A percentile compares a stretch with the other conserved stretches of the same genome.
Evolutionary conservation across 2,113 vertebrate species (phyloP).

Genomic region (Capra hircus): DNA sequence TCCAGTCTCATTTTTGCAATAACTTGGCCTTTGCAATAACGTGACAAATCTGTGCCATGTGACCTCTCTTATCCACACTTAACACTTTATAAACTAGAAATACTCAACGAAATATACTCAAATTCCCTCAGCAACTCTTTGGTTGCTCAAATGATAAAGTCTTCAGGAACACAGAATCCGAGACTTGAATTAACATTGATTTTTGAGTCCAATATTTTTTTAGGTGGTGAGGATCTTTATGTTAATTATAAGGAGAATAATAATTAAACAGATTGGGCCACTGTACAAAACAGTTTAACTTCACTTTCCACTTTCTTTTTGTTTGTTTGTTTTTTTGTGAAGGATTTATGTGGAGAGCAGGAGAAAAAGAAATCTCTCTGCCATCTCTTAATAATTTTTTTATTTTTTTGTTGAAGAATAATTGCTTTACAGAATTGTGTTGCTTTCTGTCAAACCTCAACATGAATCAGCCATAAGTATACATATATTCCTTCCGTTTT

Average conservation of each 20-base stretch:
- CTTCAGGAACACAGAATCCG: background rate
- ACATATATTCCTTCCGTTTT: background rate
- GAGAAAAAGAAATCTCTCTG: background rate
- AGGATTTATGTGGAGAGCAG: background rate
- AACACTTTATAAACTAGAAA: background rate
- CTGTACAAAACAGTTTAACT: background rate
- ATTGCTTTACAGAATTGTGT: background rate
- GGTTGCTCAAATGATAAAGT: background rate
- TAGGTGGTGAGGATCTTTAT: background rate
- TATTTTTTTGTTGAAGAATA: background rate
- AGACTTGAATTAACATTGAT: background rate
- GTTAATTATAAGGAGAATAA: background rate
- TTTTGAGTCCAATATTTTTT: background rate
- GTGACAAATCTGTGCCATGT: background rate
- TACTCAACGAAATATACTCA: background rate
- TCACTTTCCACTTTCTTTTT: background rate
- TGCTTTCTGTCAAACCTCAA: background rate
- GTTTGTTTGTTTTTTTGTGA: background rate
- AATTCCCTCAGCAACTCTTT: background rate
- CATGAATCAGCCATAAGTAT: background rate
- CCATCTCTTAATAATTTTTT: background rate
- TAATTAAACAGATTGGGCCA: background rate
- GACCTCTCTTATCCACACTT: background rate
- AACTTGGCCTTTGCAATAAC: background rate
- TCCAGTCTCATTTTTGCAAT: background rate